These are phyloP conservation scores for Bufo bufo DNA, from an alignment of 2,113 vertebrate genomes.

Conservation along the genomic window DNA sequence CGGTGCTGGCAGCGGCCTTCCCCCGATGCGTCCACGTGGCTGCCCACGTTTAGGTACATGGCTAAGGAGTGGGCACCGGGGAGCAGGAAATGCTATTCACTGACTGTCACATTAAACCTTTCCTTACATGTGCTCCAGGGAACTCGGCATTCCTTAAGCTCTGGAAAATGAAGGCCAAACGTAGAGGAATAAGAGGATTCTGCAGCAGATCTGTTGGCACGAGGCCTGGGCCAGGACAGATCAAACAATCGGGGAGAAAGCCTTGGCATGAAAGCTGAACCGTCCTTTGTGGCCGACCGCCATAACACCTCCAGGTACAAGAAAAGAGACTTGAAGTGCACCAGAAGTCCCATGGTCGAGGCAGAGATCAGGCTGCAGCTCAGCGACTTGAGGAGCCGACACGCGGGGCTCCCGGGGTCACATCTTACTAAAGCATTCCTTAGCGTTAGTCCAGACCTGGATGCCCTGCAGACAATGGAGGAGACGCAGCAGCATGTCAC, in stretches of 20 bases:
- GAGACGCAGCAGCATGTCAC: neutral
- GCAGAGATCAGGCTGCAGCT: neutral
- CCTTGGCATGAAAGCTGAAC: neutral
- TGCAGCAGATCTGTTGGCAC: neutral
- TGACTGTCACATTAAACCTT: neutral
- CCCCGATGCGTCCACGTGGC: neutral
- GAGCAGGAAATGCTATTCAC: neutral
- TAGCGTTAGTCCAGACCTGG: slow-evolving; percentile 95
- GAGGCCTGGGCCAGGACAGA: neutral
- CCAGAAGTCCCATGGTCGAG: neutral
- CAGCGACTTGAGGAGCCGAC: neutral
- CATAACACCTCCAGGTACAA: neutral
- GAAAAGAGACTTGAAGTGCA: too few species aligned
- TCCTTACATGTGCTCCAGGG: neutral
- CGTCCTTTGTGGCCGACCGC: neutral
- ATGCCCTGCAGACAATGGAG: slow-evolving; percentile 78
- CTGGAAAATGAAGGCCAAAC: neutral
- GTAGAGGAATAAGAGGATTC: neutral
- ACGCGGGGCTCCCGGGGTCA: slow-evolving; percentile 68
- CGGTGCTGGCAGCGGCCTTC: neutral
- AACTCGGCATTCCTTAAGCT: neutral
- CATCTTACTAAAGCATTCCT: slow-evolving; percentile 97
- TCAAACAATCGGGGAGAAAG: neutral
- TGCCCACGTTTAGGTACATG: neutral
- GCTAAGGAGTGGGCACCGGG: neutral